phyloP scores from a whole-genome alignment of 2,113 vertebrate species.

The Ptilonorhynchus violaceus region DNA sequence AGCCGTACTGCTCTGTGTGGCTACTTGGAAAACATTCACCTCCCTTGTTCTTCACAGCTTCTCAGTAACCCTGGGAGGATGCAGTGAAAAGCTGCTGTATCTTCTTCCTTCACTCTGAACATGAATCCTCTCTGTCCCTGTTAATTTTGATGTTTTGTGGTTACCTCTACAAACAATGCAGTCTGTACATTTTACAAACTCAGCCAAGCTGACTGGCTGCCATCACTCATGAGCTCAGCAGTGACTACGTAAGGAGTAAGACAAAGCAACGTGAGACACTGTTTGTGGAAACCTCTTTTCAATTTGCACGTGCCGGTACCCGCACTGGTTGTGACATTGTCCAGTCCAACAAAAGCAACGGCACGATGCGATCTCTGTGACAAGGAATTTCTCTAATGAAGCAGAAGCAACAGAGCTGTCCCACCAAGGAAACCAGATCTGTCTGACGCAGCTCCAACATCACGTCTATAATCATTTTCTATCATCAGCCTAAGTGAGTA shows the following conservation, averaged over 20 bases:
- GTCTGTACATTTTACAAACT: not conserved
- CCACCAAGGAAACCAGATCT: not conserved
- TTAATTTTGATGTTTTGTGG: not conserved
- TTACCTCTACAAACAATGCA: not conserved
- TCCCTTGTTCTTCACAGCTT: not conserved
- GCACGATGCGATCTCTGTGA: not conserved
- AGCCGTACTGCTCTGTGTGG: not conserved
- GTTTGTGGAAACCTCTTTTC: not conserved
- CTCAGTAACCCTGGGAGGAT: not conserved
- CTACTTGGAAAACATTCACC: not conserved
- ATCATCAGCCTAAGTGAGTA: not conserved
- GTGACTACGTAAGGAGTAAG: not conserved
- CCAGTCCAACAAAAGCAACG: not conserved
- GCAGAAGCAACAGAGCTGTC: not conserved
- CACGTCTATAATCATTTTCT: not conserved
- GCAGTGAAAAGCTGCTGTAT: not conserved
- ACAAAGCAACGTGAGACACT: accelerated
- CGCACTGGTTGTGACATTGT: not conserved
- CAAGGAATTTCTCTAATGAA: not conserved
- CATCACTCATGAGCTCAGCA: not conserved
- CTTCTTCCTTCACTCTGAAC: not conserved
- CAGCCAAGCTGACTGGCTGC: not conserved
- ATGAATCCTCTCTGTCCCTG: not conserved
- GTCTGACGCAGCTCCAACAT: not conserved
- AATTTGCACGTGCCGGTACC: not conserved